Percentiles rank a stretch among this genome's conserved stretches.
phyloP scores from a whole-genome alignment of 2,797 vertebrate species.

The Coendou prehensilis region DNA sequence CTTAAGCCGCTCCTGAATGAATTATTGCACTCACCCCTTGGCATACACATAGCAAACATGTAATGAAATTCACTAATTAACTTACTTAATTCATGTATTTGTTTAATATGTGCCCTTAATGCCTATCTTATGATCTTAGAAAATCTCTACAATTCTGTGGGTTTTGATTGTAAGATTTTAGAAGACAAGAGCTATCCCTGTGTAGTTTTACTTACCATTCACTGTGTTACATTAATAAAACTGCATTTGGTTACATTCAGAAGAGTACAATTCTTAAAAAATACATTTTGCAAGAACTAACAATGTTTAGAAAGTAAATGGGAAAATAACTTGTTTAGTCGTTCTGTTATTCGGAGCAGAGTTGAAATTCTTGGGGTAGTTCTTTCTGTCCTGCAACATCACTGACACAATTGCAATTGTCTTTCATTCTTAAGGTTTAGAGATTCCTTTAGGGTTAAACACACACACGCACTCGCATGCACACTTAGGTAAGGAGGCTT shows the following conservation, averaged over 20 bases:
- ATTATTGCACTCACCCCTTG: background rate
- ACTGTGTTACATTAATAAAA: background rate
- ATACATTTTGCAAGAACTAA: conserved; percentile 19
- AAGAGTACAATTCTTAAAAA: background rate
- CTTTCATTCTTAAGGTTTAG: conserved; percentile 55
- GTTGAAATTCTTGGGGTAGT: background rate
- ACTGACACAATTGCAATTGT: background rate
- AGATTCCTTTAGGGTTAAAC: background rate
- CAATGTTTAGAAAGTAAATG: conserved; percentile 57
- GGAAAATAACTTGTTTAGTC: background rate
- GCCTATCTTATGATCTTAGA: background rate
- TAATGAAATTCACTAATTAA: conserved; percentile 70
- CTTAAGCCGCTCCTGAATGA: conserved; percentile 36
- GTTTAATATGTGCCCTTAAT: conserved; percentile 46
- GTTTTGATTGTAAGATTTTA: background rate
- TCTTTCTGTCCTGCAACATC: conserved; percentile 41
- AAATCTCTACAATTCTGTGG: conserved; percentile 2
- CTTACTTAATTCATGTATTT: conserved; percentile 70
- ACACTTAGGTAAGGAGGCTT: background rate
- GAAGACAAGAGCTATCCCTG: background rate
- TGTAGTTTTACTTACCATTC: background rate
- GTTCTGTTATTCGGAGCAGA: conserved; percentile 52
- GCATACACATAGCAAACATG: conserved; percentile 4
- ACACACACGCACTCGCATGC: background rate
- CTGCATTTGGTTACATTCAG: background rate